phyloP scores from a whole-genome alignment of 2,888 invertebrate genomes.

The Ligdia adustata region DNA sequence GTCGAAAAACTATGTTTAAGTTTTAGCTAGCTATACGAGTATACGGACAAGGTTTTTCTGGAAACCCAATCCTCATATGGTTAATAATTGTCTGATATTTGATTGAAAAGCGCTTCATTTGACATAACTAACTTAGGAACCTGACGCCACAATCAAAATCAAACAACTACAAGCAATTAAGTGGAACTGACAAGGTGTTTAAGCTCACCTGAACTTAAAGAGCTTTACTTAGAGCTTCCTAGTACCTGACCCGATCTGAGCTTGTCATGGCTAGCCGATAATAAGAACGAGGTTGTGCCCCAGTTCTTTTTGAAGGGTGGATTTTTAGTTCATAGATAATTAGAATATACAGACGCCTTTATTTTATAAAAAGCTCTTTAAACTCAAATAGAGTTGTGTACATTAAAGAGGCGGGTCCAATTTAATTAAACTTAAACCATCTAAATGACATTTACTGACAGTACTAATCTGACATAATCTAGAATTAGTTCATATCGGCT shows the following conservation, averaged over 20 bases:
- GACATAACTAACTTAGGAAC: conserved; percentile 1
- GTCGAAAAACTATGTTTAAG: too few species aligned
- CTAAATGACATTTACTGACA: too few species aligned
- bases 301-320: conserved; percentile 3
- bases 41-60: too few species aligned
- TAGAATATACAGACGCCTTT: too few species aligned
- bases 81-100: not conserved
- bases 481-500: too few species aligned
- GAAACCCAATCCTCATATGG: too few species aligned
- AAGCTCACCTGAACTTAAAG: conserved; percentile 42
- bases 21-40: too few species aligned
- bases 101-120: not conserved
- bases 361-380: too few species aligned
- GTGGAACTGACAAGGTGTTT: conserved; percentile 33
- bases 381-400: too few species aligned
- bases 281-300: conserved; percentile 19
- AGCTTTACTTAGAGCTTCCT: conserved; percentile 25
- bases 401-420: too few species aligned
- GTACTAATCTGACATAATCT: too few species aligned
- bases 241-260: conserved; percentile 7
- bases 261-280: conserved; percentile 9
- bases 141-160: conserved; percentile 3
- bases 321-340: not conserved
- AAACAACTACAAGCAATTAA: conserved; percentile 25
- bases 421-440: too few species aligned